Base-by-base conservation (phyloP, 2,113 vertebrate genomes). In the Tychaedon coryphoeus region DNA sequence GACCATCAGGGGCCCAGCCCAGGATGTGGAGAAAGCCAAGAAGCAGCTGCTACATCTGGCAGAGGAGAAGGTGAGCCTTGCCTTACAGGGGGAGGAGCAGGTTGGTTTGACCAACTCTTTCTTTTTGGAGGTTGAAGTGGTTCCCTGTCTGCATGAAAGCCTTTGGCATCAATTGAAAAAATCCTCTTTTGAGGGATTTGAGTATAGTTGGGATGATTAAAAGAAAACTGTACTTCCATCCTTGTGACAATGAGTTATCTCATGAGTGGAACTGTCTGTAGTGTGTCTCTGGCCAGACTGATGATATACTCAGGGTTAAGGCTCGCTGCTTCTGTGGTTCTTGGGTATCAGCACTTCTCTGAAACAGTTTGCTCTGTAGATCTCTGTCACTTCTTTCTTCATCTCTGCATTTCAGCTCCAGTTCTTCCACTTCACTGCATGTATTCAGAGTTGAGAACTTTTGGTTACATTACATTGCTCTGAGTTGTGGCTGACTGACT, bases 1-100 rank as follows among this genome's bases (percentile, higher is more conserved):
- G 74, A 99, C 98, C 95, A 99, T 99, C 97, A 98, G 99, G 66
- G 99, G 99, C n/a, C 99, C 99, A 3, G 97, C 98, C 19, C 99
- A 99, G 28, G 99, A 99, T 66, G 99, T 99, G 78, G 99, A 99
- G 92, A 99, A 99, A 88, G 99, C 99, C 78, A 99, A 98, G 97
- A 99, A 98, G 85, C 99, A 99, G 92, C 98, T 99, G 66, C 98
- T 99, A n/a, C 99, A 99, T 82, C 95, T 99, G 96, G 99, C 99
- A 28, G 99, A 99, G 91, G 99, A 99, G 96, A 99, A 99, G 99
- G 99, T 99, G 86, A 94, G 97, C 28, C 7, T 54, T 24, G 25
- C 12, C 20, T 40, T 25, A 2, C 5, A 57, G 29, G 26, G 15
- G 8, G 79, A 47, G 58, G 5, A 74, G 14, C 43, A 48, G 26